phyloP scores from a whole-genome alignment of 2,888 invertebrate species.

The Drosophila kanekoi region DNA sequence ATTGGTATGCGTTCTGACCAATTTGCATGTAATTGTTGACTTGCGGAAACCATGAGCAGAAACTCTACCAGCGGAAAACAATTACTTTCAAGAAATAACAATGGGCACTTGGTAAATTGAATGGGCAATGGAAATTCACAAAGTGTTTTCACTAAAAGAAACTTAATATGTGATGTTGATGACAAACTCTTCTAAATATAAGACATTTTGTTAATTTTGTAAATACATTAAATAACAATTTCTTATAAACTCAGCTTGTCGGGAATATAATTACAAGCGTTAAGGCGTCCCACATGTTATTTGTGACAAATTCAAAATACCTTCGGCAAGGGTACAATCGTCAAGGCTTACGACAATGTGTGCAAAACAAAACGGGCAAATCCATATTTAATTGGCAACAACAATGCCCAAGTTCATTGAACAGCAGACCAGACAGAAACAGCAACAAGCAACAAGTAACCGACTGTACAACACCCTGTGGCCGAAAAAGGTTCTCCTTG shows the following conservation, averaged over 20 bases:
- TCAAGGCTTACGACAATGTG: conserved; percentile 50
- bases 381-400: conserved; percentile 63
- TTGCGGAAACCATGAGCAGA: conserved; percentile 20
- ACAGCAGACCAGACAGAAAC: conserved; percentile 45
- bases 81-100: not conserved
- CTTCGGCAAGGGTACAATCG: conserved; percentile 26
- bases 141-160: too few relatives aligned
- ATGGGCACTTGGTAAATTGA: not conserved
- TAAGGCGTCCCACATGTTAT: not conserved
- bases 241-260: too few relatives aligned
- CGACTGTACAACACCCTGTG: not conserved
- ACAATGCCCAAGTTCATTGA: conserved; percentile 72
- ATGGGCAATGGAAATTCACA: not conserved
- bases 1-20: conserved; percentile 28
- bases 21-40: conserved; percentile 65
- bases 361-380: conserved; percentile 54
- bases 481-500: too few relatives aligned
- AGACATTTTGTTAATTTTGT: too few relatives aligned
- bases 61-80: conserved; percentile 21
- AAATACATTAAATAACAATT: too few relatives aligned
- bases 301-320: not conserved
- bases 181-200: too few relatives aligned
- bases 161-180: too few relatives aligned
- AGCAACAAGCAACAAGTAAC: not conserved
- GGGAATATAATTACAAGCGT: not conserved